Evolutionary conservation across 2,113 vertebrate genomes (phyloP).

Genomic region (Gobiocypris rarus): DNA sequence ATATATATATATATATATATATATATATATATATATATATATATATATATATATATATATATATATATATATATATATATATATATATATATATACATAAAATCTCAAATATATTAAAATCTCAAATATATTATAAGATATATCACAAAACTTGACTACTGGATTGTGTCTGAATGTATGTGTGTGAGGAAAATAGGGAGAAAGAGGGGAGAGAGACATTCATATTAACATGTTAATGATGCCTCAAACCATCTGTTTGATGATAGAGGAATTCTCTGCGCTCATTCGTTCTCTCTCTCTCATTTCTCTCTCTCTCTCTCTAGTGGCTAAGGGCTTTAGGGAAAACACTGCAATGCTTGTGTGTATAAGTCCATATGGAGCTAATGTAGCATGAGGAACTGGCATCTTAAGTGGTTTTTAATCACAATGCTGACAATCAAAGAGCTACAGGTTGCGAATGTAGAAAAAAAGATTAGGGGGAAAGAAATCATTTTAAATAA

Average conservation of each 20-base stretch:
- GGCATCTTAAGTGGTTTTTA: constrained; percentile 52
- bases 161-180: constrained; percentile 19
- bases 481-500: not conserved
- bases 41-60: too few relatives aligned
- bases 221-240: constrained; percentile 51
- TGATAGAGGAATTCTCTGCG: not conserved
- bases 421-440: constrained; percentile 41
- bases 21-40: too few relatives aligned
- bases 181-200: constrained; percentile 27
- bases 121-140: not conserved
- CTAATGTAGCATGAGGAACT: constrained; percentile 44
- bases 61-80: too few relatives aligned
- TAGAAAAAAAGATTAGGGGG: not conserved
- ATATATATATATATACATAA: too few relatives aligned
- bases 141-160: not conserved
- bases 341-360: constrained; percentile 32
- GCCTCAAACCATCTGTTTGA: constrained; percentile 19
- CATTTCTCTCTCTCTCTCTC: constrained; percentile 21
- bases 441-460: constrained; percentile 43
- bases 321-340: constrained; percentile 38
- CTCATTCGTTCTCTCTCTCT: constrained; percentile 25
- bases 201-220: constrained; percentile 48
- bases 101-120: not conserved
- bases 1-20: too few relatives aligned
- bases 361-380: constrained; percentile 50